Evolutionary conservation across 2,888 invertebrate genomes (phyloP), one percentile per base, ranked within the genome.

Genomic region (Clistopyga incitator): DNA sequence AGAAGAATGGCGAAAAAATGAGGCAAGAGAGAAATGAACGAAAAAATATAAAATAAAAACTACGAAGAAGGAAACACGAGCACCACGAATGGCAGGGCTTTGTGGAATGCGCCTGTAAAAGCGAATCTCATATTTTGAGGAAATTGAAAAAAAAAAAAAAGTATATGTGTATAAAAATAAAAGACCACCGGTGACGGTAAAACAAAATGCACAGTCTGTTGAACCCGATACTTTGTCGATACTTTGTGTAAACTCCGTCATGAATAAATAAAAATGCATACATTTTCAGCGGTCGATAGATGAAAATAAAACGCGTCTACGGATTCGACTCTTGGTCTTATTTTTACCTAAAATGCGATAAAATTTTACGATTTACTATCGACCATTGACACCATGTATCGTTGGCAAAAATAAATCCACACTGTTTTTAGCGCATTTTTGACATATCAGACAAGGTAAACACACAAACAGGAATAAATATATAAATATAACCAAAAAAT

Each of bases 1-100:
- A 52, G 72, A 76, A 67, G 47, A 72, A 78, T 45, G 61, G 67
- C 15, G 34, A 75, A 81, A 74, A 74, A 65, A 72, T 72, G 67
- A 72, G 59, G 47, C 47, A 20, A 45, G 54, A 67, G 70, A 74
- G 64, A 68, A 54, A 76, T 11, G 29, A 23, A 52, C 11, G 25
- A 56, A 83, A 59, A 77, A 72, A 79, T 65, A 71, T 56, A 54
- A 72, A 54, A 78, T 23, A 78, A 74, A 75, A 76, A 70, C 2
- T 10, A 6, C 54, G 56, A 70, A 59, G 68, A 70, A 65, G 64
- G 75, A 75, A 78, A 81, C 64, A 71, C 70, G 20, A 71, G 75
- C 71, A 67, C 50, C 67, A 54, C 54, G 56, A 52, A 61, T 6
- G 61, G 34, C 13, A n/a, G 38, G 64, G 59, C 68, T 54, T 34